Evolutionary conservation across 1,140 invertebrate species (phyloP), one percentile per base, ranked within the genome.

Genomic region (Brachionus asplanchnoidis): DNA sequence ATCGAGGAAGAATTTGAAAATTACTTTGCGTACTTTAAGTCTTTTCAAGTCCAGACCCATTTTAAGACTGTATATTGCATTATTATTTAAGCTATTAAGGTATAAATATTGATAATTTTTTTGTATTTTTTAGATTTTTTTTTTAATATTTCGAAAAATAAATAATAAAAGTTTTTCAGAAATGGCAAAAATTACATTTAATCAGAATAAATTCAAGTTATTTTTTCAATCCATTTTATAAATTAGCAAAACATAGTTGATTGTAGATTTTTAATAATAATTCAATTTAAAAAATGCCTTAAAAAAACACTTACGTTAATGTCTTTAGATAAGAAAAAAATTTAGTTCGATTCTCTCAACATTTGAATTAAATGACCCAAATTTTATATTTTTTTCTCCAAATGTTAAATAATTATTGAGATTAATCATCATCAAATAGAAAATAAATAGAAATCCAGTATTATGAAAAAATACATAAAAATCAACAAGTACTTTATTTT

Each of bases 81-180:
- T 73, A 73, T 73, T 73, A 40, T 73, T 73, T 40, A 40, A 36
- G 8, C 20, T 73, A 73, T 73, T 73, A 20, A 73, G 5, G 17
- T 73, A 73, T 73, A 73, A 73, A 73, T 73, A 73, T 36, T 73
- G 68, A 73, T 73, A 73, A 73, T 40, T 28, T 68, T 68, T 68
- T 68, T 40, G 17, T 20, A 40, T 73, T 73, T 40, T 73, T 73
- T 73, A 17, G 17, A 32, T 32, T 32, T 32, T 14, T 70, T 73
- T 42, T 36, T 73, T 56, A 56, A 20, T 56, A 56, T 56, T 20
- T 56, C 53, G 53, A 56, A 56, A 56, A 56, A 56, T 56, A 56
- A 56, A 8, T 23, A 56, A 23, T 23, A 56, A 56, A 56, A 23
- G 1, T 56, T 56, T 56, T 56, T 23, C 17, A 23, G 20, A 56